Evolutionary conservation across 1,140 invertebrate species (phyloP).

Genomic region (Drosophila yakuba): DNA sequence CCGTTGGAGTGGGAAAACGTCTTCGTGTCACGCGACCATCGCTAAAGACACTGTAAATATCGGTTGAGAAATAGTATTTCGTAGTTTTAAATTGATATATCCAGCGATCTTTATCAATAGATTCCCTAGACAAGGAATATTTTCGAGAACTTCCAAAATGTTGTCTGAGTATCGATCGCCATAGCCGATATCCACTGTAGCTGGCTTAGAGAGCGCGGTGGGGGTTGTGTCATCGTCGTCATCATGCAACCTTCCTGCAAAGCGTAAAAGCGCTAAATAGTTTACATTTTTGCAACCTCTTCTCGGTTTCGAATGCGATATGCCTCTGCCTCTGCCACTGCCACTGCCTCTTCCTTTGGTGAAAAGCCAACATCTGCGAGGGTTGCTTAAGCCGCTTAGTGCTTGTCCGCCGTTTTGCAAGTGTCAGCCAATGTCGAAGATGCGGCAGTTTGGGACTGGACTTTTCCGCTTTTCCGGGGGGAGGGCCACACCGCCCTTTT

Average conservation of each 20-base stretch:
- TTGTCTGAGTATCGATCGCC: background rate
- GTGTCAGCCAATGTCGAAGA: constrained; percentile 46
- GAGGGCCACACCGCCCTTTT: background rate
- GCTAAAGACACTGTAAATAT: background rate
- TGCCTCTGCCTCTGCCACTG: background rate
- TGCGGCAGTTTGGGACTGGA: background rate
- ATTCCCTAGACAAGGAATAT: too few relatives aligned
- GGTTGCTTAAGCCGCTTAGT: constrained; percentile 51
- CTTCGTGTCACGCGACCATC: constrained; percentile 5
- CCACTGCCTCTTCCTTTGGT: background rate
- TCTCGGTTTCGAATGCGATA: background rate
- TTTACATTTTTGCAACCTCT: constrained; percentile 36
- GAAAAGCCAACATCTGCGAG: constrained; percentile 23
- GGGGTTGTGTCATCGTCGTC: constrained; percentile 29
- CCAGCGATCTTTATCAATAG: too few relatives aligned
- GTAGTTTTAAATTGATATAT: too few relatives aligned
- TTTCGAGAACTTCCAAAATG: too few relatives aligned
- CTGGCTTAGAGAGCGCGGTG: background rate
- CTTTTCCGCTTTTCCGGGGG: background rate
- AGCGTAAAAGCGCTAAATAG: constrained; percentile 57
- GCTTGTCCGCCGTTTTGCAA: constrained; percentile 44
- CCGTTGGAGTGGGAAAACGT: background rate
- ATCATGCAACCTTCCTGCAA: constrained; percentile 46
- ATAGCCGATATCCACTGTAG: constrained; percentile 7
- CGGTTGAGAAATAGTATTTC: background rate